These are phyloP conservation scores for Drosophila insularis DNA, from an alignment of 1,140 invertebrate species.

Conservation along the genomic window DNA sequence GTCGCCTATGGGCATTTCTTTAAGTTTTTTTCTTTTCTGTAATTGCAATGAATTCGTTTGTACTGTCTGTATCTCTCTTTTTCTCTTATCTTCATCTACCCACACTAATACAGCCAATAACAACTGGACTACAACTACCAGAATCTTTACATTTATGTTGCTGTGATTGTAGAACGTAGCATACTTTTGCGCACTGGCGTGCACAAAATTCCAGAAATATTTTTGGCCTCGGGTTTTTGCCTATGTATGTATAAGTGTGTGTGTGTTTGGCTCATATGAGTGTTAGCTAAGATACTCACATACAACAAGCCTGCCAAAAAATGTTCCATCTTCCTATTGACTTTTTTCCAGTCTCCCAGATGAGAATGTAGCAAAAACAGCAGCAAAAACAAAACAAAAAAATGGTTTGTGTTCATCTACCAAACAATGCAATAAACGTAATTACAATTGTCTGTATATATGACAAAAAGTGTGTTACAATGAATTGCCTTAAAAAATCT, in stretches of 20 bases:
- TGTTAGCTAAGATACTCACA: background rate
- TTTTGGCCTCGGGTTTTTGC: slow-evolving; percentile 28
- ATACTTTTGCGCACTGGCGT: slow-evolving; percentile 58
- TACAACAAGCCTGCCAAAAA: slow-evolving; percentile 13
- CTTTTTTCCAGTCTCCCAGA: slow-evolving; percentile 20
- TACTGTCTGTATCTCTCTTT: too few relatives aligned
- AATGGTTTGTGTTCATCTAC: slow-evolving; percentile 43
- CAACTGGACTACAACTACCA: background rate
- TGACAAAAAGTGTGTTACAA: slow-evolving; percentile 13
- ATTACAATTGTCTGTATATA: slow-evolving; percentile 58
- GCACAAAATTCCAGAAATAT: slow-evolving; percentile 64
- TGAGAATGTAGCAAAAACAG: background rate
- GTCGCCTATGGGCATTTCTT: too few relatives aligned
- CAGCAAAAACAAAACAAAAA: background rate
- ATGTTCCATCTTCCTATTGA: slow-evolving; percentile 25
- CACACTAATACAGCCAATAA: too few relatives aligned
- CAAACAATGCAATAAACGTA: slow-evolving; percentile 71
- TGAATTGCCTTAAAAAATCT: background rate
- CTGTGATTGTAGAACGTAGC: slow-evolving; percentile 59
- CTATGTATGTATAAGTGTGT: background rate
- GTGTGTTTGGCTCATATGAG: background rate
- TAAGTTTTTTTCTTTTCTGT: too few relatives aligned
- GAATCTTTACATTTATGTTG: slow-evolving; percentile 44
- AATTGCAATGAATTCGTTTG: too few relatives aligned
- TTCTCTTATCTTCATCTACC: too few relatives aligned